Base-by-base conservation (phyloP, 2,888 invertebrate genomes). In the Thumatha senex region DNA sequence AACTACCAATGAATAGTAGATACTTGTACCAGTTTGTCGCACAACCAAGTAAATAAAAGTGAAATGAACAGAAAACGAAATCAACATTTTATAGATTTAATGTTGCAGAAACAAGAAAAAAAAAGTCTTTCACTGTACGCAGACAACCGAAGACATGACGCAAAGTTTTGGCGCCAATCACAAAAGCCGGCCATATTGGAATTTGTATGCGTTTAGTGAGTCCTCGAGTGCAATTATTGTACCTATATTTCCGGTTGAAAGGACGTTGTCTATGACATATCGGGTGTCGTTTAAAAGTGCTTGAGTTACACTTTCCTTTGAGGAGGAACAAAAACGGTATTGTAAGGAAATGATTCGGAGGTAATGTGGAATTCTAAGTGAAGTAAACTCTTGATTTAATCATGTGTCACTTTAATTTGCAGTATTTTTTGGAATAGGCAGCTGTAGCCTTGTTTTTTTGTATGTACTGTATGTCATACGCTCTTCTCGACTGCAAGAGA, bases 91-190 rank as follows among this genome's bases (percentile, higher is more conserved):
- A 54, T 45, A 49, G 51, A 58, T 33, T 45, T 54, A 67, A 67
- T 67, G 65, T 52, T 41, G 68, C 58, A 55, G 46, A 66, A 67
- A 56, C 40, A 35, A 9, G 5, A 35, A 54, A 56, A 35, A 54
- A 56, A 61, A 59, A 34, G 33, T 55, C 51, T 52, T 46, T 50
- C 52, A 42, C 48, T 41, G 41, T 1, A 31, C 31, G 31, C 59
- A 56, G 61, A 50, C 54, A 46, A 55, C 54, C 61, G 48, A 45
- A 52, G 50, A 40, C 15, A 40, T 67, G 65, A 66, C 68, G 66
- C 59, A 67, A 66, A 51, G 46, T 45, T 67, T 66, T 66, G 66
- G 68, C 66, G 66, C 66, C 68, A 64, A 58, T 33, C 7, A 66
- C 68, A 67, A 64, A 58, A 29, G 29, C 31, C 2, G 48, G 52